A percentile compares a stretch with the other conserved stretches of the same genome.
Conservation (phyloP, 2,888 invertebrate species). For the Scaptomyza parva region DNA sequence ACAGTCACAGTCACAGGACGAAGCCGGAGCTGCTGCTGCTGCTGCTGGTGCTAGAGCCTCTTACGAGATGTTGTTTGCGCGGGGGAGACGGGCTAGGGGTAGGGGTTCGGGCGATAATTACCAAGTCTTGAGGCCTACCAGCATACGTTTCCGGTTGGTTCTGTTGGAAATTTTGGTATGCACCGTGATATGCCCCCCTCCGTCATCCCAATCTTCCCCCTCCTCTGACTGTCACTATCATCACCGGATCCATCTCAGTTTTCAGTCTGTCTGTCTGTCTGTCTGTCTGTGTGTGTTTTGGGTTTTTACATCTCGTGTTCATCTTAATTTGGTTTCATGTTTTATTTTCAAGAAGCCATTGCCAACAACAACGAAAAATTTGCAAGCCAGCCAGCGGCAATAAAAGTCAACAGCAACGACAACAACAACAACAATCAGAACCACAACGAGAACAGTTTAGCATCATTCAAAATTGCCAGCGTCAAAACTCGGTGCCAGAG, state of each 20-base stretch:
- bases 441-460: conserved; percentile 43
- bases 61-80: neutral
- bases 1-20: too few relatives aligned
- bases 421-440: conserved; percentile 30
- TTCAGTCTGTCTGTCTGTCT: neutral
- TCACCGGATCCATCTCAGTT: neutral
- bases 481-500: conserved; percentile 7
- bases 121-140: conserved; percentile 45
- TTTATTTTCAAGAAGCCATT: conserved; percentile 65
- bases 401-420: conserved; percentile 58
- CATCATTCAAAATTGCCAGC: conserved; percentile 48
- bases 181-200: conserved; percentile 16
- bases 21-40: neutral
- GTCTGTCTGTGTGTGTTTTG: neutral
- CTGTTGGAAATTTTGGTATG: neutral
- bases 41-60: neutral
- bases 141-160: conserved; percentile 53
- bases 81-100: neutral
- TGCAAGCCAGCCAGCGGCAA: conserved; percentile 56
- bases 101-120: conserved; percentile 53
- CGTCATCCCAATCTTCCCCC: neutral
- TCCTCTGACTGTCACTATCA: neutral
- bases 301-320: conserved; percentile 49
- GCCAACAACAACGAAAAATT: conserved; percentile 55
- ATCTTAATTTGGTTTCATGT: conserved; percentile 75